A percentile compares a stretch with the other conserved stretches of the same genome.
phyloP scores from a whole-genome alignment of 1,140 invertebrate genomes.

The Orussus abietinus region DNA sequence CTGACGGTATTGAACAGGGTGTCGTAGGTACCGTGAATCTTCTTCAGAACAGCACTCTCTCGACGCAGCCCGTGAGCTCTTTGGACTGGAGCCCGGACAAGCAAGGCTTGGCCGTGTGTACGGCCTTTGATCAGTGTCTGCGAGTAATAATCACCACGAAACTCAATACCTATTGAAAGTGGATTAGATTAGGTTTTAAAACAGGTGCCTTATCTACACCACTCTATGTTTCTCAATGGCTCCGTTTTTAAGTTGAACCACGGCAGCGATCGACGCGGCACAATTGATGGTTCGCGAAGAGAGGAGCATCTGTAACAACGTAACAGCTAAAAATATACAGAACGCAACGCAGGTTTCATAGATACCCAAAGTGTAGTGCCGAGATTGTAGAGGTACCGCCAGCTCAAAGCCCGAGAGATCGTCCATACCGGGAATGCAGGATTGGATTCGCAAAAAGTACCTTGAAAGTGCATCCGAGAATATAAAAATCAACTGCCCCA shows the following conservation, averaged over 20 bases:
- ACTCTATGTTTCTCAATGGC: too few relatives aligned
- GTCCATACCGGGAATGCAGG: too few relatives aligned
- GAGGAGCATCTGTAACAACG: too few relatives aligned
- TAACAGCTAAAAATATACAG: neutral
- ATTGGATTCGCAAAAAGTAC: too few relatives aligned
- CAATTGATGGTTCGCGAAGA: too few relatives aligned
- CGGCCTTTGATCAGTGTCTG: constrained; percentile 90
- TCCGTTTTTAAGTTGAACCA: too few relatives aligned
- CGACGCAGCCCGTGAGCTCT: constrained; percentile 83
- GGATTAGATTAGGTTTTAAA: neutral
- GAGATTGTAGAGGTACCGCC: too few relatives aligned
- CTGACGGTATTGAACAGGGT: constrained; percentile 68
- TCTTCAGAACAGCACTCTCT: constrained; percentile 76
- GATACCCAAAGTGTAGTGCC: neutral
- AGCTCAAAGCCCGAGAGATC: too few relatives aligned
- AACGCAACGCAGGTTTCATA: neutral
- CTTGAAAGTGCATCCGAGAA: too few relatives aligned
- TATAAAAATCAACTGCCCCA: too few relatives aligned
- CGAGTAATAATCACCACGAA: constrained; percentile 86
- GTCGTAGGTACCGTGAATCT: constrained; percentile 71
- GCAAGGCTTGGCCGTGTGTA: constrained; percentile 79
- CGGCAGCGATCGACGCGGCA: too few relatives aligned
- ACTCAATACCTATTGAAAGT: constrained; percentile 60
- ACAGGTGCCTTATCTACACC: too few relatives aligned
- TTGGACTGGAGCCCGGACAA: constrained; percentile 93